phyloP scores from a whole-genome alignment of 35 echinoderm and acorn worm genomes.

The Eucidaris tribuloides region DNA sequence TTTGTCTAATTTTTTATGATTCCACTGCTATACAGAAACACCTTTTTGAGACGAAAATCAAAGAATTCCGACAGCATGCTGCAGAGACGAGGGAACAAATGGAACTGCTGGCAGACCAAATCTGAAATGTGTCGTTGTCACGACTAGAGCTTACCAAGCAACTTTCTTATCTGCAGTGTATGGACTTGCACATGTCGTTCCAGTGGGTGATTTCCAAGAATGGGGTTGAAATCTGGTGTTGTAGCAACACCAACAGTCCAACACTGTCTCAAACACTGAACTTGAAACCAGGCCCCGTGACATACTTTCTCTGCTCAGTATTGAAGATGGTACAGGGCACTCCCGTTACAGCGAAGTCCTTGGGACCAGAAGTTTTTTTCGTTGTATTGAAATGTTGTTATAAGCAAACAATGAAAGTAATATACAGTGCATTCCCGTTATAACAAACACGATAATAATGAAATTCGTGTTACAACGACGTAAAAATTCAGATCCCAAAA shows the following conservation, averaged over 20 bases:
- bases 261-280: neutral
- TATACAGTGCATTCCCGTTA: too few species aligned
- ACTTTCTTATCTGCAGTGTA: neutral
- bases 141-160: neutral
- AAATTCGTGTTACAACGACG: too few species aligned
- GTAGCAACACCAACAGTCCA: neutral
- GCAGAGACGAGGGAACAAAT: conserved; percentile 59
- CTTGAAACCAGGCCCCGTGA: neutral
- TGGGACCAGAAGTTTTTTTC: too few species aligned
- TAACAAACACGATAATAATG: too few species aligned
- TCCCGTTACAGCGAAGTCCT: too few species aligned
- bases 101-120: conserved; percentile 7
- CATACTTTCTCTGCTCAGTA: too few species aligned
- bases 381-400: too few species aligned
- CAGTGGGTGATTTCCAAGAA: neutral
- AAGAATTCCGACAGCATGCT: conserved; percentile 78
- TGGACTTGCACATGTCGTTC: neutral
- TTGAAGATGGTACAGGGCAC: too few species aligned
- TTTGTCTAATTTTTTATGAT: neutral
- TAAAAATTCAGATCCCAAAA: too few species aligned
- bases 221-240: neutral
- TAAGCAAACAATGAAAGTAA: too few species aligned
- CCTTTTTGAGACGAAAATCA: conserved; percentile 56
- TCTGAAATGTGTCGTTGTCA: too few species aligned
- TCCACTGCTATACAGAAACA: conserved; percentile 55